phyloP scores from a whole-genome alignment of 1,140 invertebrate species.

The Protaetia brevitarsis region DNA sequence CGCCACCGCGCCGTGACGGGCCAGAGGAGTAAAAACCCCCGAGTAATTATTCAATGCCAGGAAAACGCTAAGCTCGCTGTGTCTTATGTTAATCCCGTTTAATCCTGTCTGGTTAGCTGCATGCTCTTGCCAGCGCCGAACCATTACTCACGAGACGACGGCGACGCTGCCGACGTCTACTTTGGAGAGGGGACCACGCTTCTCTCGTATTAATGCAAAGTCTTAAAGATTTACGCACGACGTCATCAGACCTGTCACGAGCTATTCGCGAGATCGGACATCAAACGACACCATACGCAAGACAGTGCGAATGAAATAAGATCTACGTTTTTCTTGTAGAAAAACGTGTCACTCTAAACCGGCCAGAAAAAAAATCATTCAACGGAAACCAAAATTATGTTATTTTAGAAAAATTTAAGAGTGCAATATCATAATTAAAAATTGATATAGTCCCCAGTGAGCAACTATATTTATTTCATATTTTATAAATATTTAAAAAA shows the following conservation, averaged over 20 bases:
- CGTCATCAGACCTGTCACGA: slow-evolving; percentile 4
- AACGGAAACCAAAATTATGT: no score
- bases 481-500: no score
- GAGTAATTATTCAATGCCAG: slow-evolving; percentile 48
- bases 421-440: no score
- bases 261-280: no score
- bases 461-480: no score
- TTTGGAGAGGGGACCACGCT: not conserved
- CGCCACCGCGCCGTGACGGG: not conserved
- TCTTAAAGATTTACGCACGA: slow-evolving; percentile 7
- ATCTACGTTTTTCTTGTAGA: no score
- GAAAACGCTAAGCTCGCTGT: slow-evolving; percentile 46
- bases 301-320: no score
- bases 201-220: slow-evolving; percentile 36
- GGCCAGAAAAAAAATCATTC: no score
- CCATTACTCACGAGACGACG: slow-evolving; percentile 45
- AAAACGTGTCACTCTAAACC: no score
- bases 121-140: slow-evolving; percentile 40
- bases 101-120: slow-evolving; percentile 47
- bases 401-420: no score
- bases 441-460: no score
- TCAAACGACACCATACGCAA: no score
- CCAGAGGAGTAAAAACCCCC: slow-evolving; percentile 37
- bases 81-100: slow-evolving; percentile 49
- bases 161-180: slow-evolving; percentile 23